Conservation (phyloP, 1,140 invertebrate genomes). For the Panagrolaimus sp. region DNA sequence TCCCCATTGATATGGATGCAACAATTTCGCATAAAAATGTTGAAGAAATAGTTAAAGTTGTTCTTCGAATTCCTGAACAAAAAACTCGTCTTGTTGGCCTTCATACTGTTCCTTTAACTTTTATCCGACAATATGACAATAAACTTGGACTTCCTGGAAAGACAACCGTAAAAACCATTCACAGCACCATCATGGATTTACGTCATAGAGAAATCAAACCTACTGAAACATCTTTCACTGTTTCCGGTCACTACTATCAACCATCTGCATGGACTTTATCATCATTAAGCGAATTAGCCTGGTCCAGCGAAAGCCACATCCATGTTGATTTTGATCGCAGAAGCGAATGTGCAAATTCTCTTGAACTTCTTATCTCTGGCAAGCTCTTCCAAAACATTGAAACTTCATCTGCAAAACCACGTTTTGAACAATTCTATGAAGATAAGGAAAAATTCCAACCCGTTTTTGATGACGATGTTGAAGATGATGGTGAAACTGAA, state of each 20-base stretch:
- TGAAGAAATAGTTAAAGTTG: slow-evolving; percentile 32
- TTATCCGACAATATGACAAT: slow-evolving; percentile 22
- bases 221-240: neutral
- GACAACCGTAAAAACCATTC: slow-evolving; percentile 2
- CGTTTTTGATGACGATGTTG: neutral
- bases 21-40: slow-evolving; percentile 20
- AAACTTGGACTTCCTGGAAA: neutral
- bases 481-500: neutral
- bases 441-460: neutral
- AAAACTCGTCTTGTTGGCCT: slow-evolving; percentile 25
- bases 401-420: neutral
- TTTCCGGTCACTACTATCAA: neutral
- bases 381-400: neutral
- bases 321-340: slow-evolving; percentile 1
- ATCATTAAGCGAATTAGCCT: neutral
- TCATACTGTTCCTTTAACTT: slow-evolving; percentile 36
- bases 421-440: neutral
- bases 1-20: slow-evolving; percentile 37
- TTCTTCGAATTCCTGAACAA: slow-evolving; percentile 31
- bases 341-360: neutral
- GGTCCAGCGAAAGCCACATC: slow-evolving; percentile 13
- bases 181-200: neutral
- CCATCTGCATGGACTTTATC: neutral
- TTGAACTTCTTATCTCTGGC: neutral
- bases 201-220: neutral